Evolutionary conservation across 2,113 vertebrate species (phyloP).

Genomic region (Oreochromis niloticus): DNA sequence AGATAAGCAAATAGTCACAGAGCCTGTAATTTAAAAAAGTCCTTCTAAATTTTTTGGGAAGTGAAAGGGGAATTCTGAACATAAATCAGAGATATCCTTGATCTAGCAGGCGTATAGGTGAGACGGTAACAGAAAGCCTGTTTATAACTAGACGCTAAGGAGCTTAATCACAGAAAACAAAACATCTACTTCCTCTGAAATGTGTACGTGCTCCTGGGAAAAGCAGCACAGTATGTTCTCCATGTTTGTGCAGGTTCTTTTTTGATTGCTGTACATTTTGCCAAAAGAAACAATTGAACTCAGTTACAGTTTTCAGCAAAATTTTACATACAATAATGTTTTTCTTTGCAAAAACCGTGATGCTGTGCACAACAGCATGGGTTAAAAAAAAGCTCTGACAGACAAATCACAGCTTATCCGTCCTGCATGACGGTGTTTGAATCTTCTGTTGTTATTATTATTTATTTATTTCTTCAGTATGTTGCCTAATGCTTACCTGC

Average conservation of each 20-base stretch:
- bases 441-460: not conserved
- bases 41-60: not conserved
- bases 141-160: not conserved
- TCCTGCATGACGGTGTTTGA: fast-evolving
- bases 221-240: not conserved
- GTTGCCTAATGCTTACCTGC: not conserved
- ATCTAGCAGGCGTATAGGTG: not conserved
- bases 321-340: fast-evolving
- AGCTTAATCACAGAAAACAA: slow-evolving; percentile 56
- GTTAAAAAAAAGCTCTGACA: not conserved
- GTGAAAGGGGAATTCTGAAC: slow-evolving; percentile 37
- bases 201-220: slow-evolving; percentile 24
- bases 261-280: not conserved
- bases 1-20: slow-evolving; percentile 1
- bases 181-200: slow-evolving; percentile 55
- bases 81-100: slow-evolving; percentile 6
- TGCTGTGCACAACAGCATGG: not conserved
- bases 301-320: not conserved
- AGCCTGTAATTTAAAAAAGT: slow-evolving; percentile 19
- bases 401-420: not conserved
- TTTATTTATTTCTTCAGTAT: not conserved
- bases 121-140: not conserved
- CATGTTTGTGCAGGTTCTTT: not conserved
- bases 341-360: not conserved
- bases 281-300: not conserved